phyloP scores from a whole-genome alignment of 2,888 invertebrate species.

The Spisula subtruncata region DNA sequence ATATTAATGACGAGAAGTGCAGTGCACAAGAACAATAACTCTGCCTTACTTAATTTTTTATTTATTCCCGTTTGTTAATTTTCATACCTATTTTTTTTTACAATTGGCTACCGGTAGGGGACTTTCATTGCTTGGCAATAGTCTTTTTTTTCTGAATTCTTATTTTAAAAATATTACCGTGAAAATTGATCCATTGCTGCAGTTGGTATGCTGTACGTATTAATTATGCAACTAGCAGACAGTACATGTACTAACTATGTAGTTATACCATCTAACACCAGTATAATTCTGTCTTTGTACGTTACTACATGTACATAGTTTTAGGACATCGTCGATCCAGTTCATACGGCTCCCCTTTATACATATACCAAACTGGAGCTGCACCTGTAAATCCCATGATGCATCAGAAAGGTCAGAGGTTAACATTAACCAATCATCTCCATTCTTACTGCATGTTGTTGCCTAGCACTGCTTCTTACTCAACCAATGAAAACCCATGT shows the following conservation, averaged over 20 bases:
- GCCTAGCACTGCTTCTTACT: slow-evolving; percentile 29
- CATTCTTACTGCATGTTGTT: slow-evolving; percentile 40
- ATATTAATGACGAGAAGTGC: too few species aligned
- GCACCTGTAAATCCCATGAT: slow-evolving; percentile 53
- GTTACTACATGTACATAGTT: slow-evolving; percentile 68
- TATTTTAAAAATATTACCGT: too few species aligned
- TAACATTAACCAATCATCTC: slow-evolving; percentile 42
- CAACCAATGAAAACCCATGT: neutral
- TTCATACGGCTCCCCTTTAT: slow-evolving; percentile 81
- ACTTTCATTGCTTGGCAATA: too few species aligned
- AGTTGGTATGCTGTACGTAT: too few species aligned
- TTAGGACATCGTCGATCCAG: slow-evolving; percentile 84
- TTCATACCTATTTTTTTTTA: too few species aligned
- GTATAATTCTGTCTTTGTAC: slow-evolving; percentile 38
- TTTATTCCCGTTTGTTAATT: too few species aligned
- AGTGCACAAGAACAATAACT: too few species aligned
- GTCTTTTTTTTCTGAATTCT: too few species aligned
- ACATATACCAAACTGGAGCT: slow-evolving; percentile 68
- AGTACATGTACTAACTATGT: neutral
- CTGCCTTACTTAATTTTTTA: too few species aligned
- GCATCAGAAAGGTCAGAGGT: slow-evolving; percentile 65
- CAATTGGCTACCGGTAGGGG: too few species aligned
- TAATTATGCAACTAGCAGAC: too few species aligned
- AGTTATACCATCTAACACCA: neutral
- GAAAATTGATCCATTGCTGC: too few species aligned